Evolutionary conservation across 2,888 invertebrate species (phyloP), one percentile per base, ranked within the genome.

Genomic region (Andrena fulva): DNA sequence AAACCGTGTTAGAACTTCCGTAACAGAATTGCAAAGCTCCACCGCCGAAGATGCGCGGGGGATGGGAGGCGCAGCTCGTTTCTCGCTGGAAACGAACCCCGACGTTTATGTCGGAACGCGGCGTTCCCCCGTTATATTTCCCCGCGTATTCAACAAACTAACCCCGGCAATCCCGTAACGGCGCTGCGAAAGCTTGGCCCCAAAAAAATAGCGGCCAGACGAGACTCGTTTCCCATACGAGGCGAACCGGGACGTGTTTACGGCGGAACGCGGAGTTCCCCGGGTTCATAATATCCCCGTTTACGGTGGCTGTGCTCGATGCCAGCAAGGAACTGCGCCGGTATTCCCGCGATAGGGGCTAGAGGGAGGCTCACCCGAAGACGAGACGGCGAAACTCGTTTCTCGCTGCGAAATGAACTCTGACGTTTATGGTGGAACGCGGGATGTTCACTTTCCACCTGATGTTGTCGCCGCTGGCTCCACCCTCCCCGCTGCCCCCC

Each of bases 401-500:
- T 72, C 62, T 71, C 78, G 67, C 56, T 29, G 52, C 59, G 59
- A 80, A 80, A 80, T 80, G 72, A 80, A 80, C 68, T 64, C 63
- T 63, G 78, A 80, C 78, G 78, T 78, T 78, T 78, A 68, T 60
- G 78, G 78, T 52, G 62, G 64, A 72, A 59, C 77, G 12, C 29
- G 70, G 63, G 29, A 54, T 24, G 70, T 54, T 76, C 60, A n/a
- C 59, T 52, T 59, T 33, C 31, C 29, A 29, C 79, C 20, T 4
- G 70, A 64, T 50, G 68, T 75, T 69, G 76, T 79, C 68, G 63
- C 76, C 16, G 64, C 50, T 31, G 50, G 78, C 42, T 33, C 50
- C 63, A 24, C 78, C 54, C 10, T 3, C 27, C 56, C 24, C 10
- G 24, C 27, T 8, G 1, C 16, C 29, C 10, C 70, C 24, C 31